A percentile compares a stretch with the other conserved stretches of the same genome.
These are phyloP conservation scores for Oncorhynchus nerka DNA, from an alignment of 2,113 vertebrate genomes.

Conservation along the genomic window DNA sequence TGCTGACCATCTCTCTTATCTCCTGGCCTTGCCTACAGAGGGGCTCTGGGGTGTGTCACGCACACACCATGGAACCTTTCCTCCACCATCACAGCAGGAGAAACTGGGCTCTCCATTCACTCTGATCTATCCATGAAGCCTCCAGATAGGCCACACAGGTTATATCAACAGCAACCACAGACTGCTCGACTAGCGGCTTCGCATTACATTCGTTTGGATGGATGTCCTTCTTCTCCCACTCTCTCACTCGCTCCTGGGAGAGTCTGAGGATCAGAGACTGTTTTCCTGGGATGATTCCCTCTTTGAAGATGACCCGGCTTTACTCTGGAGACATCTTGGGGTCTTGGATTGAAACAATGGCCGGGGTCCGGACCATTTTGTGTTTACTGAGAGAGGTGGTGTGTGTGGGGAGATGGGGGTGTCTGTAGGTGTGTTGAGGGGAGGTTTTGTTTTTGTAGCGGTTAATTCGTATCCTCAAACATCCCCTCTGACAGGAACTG, in stretches of 20 bases:
- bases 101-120: background rate
- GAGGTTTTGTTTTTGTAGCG: slow-evolving; percentile 10
- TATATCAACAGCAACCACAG: slow-evolving; percentile 72
- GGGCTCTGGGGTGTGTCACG: slow-evolving; percentile 67
- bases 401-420: background rate
- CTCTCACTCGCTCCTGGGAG: slow-evolving; percentile 21
- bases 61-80: slow-evolving; percentile 20
- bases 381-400: slow-evolving; percentile 27
- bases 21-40: slow-evolving; percentile 65
- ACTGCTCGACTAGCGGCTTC: slow-evolving; percentile 51
- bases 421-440: no score
- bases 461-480: slow-evolving; percentile 64
- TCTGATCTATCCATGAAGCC: background rate
- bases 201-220: slow-evolving; percentile 70
- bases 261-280: slow-evolving; percentile 57
- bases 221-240: slow-evolving; percentile 67
- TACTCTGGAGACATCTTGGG: slow-evolving; percentile 18
- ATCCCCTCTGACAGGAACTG: slow-evolving; percentile 62
- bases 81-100: slow-evolving; percentile 3
- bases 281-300: slow-evolving; percentile 57
- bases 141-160: slow-evolving; percentile 30
- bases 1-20: slow-evolving; percentile 68
- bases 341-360: slow-evolving; percentile 59
- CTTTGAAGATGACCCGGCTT: slow-evolving; percentile 34
- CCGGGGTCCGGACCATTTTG: slow-evolving; percentile 43